Evolutionary conservation across 2,888 invertebrate genomes (phyloP), one percentile per base, ranked within the genome.

Genomic region (Ferrisia virgata): DNA sequence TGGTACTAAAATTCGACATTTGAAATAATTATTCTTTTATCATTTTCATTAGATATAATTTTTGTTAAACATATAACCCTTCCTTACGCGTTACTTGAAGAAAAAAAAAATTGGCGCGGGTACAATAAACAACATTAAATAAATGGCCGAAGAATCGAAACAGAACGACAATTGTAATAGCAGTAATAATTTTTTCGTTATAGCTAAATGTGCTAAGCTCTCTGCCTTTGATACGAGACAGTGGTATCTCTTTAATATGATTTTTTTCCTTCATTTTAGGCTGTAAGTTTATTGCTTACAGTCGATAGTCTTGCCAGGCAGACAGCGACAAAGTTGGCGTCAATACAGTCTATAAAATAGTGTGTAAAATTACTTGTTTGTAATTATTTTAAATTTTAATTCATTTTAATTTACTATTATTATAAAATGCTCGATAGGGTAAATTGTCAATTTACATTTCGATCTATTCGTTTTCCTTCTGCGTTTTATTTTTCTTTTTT

Each of bases 71-170:
- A 36, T 33, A 72, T 53, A 72, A 33, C 72, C 28, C 33, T 72
- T 33, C 72, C 33, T 72, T 33, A 11, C 25, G 40, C 80, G 53
- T 53, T 80, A 31, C 80, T 47, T 28, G 31, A 43, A 80, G 47
- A 80, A 79, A 80, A 47, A 79, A 76, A 80, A 80, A 80, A 80
- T 80, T 80, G 80, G 80, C 80, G 47, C 40, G 43, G 80, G 47
- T 80, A 80, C 80, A 80, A 80, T 80, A 80, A 80, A 80, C 80
- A 80, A 80, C 80, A 80, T 80, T 47, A 80, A 80, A 80, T 80
- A 80, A 80, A 80, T 80, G 80, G 80, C 80, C 47, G 18, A 80
- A 80, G 80, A 80, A 80, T 80, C 80, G 80, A 80, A 80, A 80
- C 72, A 72, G 47, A 80, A 80, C 80, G 80, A 80, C 80, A 80